phyloP scores from a whole-genome alignment of 1,140 invertebrate species.

The Mactra quadrangularis region DNA sequence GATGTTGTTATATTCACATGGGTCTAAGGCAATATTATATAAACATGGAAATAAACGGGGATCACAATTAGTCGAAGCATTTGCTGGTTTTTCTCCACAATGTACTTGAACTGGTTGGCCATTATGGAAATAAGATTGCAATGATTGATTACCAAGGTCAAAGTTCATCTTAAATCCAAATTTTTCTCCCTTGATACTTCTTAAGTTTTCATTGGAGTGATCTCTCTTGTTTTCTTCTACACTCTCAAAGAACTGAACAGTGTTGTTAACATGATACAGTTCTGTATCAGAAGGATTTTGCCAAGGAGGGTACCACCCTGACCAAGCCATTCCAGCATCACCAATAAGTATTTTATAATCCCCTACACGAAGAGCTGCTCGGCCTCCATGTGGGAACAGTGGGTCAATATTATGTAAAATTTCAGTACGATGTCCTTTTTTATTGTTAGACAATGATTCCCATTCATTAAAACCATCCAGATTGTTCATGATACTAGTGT shows the following conservation, averaged over 20 bases:
- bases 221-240: neutral
- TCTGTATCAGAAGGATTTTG: conserved; percentile 57
- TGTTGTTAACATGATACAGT: conserved; percentile 54
- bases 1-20: conserved; percentile 92
- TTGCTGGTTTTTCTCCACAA: conserved; percentile 74
- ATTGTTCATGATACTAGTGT: conserved; percentile 82
- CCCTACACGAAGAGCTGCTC: conserved; percentile 89
- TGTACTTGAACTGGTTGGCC: conserved; percentile 63
- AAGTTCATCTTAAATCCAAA: conserved; percentile 26
- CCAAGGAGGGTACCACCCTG: conserved; percentile 78
- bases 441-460: conserved; percentile 87
- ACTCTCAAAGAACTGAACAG: neutral
- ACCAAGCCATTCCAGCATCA: conserved; percentile 82
- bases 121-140: conserved; percentile 35
- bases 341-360: conserved; percentile 93
- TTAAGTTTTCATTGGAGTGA: neutral
- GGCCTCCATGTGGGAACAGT: conserved; percentile 87
- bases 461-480: conserved; percentile 93
- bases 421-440: conserved; percentile 86
- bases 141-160: neutral
- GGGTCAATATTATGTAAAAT: conserved; percentile 96
- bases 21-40: conserved; percentile 91
- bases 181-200: conserved; percentile 1
- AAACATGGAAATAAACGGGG: conserved; percentile 89
- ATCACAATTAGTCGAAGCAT: conserved; percentile 85